phyloP scores from a whole-genome alignment of 1,140 invertebrate species.

The Gonioctena quinquepunctata region DNA sequence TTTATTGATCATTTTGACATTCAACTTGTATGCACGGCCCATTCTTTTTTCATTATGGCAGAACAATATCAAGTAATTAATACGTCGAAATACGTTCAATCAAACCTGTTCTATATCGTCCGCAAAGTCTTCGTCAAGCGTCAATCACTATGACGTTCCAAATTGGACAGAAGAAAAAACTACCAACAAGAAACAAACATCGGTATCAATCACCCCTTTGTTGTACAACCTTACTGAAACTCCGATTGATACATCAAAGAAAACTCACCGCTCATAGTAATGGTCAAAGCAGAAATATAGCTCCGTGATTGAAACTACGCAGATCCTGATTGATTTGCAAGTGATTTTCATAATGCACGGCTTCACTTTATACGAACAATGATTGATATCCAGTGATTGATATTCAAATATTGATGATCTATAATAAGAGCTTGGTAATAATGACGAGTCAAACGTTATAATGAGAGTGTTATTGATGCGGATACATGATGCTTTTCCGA shows the following conservation, averaged over 20 bases:
- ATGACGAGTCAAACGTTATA: neutral
- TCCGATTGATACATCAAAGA: neutral
- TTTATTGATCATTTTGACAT: no score
- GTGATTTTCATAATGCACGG: neutral
- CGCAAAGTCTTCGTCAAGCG: neutral
- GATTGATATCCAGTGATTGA: neutral
- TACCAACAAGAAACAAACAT: neutral
- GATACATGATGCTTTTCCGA: neutral
- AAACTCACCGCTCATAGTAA: neutral
- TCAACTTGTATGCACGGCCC: no score
- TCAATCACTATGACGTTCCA: neutral
- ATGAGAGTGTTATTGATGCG: neutral
- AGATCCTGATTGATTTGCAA: neutral
- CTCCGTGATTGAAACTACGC: neutral
- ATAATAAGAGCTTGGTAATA: neutral
- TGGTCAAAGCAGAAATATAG: neutral
- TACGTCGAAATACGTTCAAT: no score
- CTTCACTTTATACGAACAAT: neutral
- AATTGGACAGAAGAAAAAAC: neutral
- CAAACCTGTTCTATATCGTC: no score
- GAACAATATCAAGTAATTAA: no score
- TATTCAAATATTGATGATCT: neutral
- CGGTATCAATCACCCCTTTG: neutral
- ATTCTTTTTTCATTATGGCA: no score
- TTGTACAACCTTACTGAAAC: neutral